A percentile compares a stretch with the other conserved stretches of the same genome.
These are phyloP conservation scores for Tipula vernalis DNA, from an alignment of 2,888 invertebrate genomes.

Conservation along the genomic window DNA sequence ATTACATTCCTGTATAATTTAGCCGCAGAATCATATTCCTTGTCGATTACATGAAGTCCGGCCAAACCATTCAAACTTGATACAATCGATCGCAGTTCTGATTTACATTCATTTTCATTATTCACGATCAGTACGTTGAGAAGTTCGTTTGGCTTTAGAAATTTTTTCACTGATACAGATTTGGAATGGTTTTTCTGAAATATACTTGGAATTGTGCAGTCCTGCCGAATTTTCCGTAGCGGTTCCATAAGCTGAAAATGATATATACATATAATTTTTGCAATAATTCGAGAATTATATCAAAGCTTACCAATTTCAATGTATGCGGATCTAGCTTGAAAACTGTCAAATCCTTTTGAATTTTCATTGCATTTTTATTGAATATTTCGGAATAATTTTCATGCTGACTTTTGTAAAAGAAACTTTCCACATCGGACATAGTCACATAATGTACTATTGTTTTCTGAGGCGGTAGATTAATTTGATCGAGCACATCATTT, in stretches of 20 bases:
- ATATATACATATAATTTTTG: background rate
- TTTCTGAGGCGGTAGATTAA: constrained; percentile 51
- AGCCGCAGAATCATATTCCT: constrained; percentile 41
- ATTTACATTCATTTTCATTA: constrained; percentile 47
- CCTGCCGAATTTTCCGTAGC: constrained; percentile 51
- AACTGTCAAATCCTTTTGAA: background rate
- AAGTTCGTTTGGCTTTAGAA: constrained; percentile 49
- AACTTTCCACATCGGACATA: constrained; percentile 59
- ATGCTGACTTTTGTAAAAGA: constrained; percentile 56
- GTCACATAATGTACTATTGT: constrained; percentile 44
- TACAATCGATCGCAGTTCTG: constrained; percentile 46
- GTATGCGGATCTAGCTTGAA: constrained; percentile 14
- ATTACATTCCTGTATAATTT: constrained; percentile 48
- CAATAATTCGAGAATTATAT: too few species aligned
- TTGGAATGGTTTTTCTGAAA: constrained; percentile 39
- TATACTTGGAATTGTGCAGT: constrained; percentile 57
- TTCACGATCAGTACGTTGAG: constrained; percentile 50
- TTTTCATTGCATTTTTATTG: constrained; percentile 26
- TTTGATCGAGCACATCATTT: constrained; percentile 49
- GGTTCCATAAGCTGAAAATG: constrained; percentile 42
- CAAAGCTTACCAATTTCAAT: constrained; percentile 29
- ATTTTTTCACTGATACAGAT: constrained; percentile 36
- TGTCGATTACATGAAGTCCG: constrained; percentile 43
- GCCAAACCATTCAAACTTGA: constrained; percentile 55
- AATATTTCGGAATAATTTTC: constrained; percentile 39